phyloP scores from a whole-genome alignment of 1,140 invertebrate genomes.

The Lepidurus apus region DNA sequence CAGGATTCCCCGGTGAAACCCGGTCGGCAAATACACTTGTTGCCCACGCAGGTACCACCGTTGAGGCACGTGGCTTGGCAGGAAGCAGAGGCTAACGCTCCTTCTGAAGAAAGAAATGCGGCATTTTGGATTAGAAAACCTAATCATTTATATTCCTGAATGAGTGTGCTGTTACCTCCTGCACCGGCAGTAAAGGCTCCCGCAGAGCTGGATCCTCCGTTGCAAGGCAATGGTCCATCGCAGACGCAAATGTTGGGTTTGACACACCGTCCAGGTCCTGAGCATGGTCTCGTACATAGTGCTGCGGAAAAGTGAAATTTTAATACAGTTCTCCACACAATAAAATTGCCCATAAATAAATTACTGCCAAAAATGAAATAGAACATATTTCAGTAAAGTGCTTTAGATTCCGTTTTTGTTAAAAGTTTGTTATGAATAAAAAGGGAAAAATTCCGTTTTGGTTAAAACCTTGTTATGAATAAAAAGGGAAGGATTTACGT shows the following conservation, averaged over 20 bases:
- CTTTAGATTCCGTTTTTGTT: too few species aligned
- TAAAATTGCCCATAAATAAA: conserved; percentile 8
- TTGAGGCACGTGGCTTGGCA: conserved; percentile 68
- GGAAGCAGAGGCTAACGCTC: conserved; percentile 41
- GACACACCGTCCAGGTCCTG: conserved; percentile 60
- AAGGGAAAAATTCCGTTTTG: too few species aligned
- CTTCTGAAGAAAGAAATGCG: not conserved
- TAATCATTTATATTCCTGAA: not conserved
- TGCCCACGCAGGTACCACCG: conserved; percentile 65
- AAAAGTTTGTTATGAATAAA: too few species aligned
- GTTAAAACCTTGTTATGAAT: too few species aligned
- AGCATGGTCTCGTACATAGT: conserved; percentile 67
- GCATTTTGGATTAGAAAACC: not conserved
- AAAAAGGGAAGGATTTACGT: not conserved
- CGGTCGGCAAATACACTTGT: conserved; percentile 61
- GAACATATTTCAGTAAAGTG: too few species aligned
- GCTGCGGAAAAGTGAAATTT: conserved; percentile 51
- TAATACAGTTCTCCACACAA: conserved; percentile 24
- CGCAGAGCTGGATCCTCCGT: conserved; percentile 36
- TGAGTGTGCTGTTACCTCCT: conserved; percentile 26
- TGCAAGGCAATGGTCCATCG: conserved; percentile 48
- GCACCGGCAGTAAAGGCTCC: not conserved
- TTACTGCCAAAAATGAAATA: not conserved
- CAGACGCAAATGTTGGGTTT: conserved; percentile 77
- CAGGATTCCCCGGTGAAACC: conserved; percentile 73